Evolutionary conservation across 1,140 invertebrate genomes (phyloP), one percentile per base, ranked within the genome.

Genomic region (Ceratina australensis): DNA sequence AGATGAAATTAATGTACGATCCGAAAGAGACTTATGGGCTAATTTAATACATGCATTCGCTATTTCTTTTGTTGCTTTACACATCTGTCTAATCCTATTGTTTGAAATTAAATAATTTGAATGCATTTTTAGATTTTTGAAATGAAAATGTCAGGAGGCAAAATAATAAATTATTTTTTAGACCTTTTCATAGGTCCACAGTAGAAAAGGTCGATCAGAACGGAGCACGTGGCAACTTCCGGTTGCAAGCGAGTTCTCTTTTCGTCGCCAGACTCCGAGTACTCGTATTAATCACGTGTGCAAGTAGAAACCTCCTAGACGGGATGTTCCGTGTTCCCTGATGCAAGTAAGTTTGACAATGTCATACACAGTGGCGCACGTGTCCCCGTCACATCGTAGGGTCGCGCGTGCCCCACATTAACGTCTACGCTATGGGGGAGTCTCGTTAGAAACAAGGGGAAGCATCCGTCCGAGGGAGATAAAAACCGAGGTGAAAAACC

Each of bases 321-420:
- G 64, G 33, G 60, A 42, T 81, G 59, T 26, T 42, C 18, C 28
- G 26, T 81, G 59, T 26, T 42, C 18, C 28, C 12, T 22, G 26
- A 12, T 1, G 10, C 20, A 60, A 75, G 52, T 22, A 68, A 59
- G 26, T 76, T 76, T 76, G 74, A 69, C 66, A 76, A 76, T 69
- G 47, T 60, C 54, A 16, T 76, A 60, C 65, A 60, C 65, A 52
- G 65, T 22, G 13, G 22, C 52, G 60, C 57, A 76, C 60, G 60
- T 82, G 77, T 75, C 67, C n/a, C n/a, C 10, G 57, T 75, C 65
- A 49, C 65, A 22, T 4, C 8, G 49, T 13, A 20, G 22, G n/a
- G n/a, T 1, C 63, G 68, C 64, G 56, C 69, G 57, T 57, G 65
- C 59, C 78, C 66, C 28, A 13, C 54, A 74, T 71, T 71, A 60